Conservation (phyloP, 2,797 vertebrate genomes). For the Falco columbarius region DNA sequence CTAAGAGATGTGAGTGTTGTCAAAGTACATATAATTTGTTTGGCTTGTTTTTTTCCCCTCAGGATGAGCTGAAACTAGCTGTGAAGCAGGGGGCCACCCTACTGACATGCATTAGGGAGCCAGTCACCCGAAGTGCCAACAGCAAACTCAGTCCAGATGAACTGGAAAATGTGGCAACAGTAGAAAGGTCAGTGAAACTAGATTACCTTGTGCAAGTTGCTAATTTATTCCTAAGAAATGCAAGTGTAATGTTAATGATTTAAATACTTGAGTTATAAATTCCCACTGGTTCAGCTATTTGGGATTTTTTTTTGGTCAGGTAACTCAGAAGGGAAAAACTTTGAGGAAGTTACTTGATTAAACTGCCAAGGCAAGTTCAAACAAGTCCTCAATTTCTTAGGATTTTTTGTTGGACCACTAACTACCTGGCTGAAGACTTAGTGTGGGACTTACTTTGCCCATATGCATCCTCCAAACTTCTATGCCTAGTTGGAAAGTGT, state of each 20-base stretch:
- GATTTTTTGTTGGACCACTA: not conserved
- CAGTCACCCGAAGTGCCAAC: constrained; percentile 80
- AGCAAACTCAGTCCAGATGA: constrained; percentile 88
- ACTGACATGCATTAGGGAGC: constrained; percentile 88
- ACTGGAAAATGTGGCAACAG: constrained; percentile 89
- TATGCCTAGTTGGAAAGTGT: not conserved
- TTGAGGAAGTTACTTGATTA: not conserved
- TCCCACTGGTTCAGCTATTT: not conserved
- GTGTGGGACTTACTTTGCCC: not conserved
- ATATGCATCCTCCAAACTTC: not conserved
- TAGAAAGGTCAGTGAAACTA: constrained; percentile 84
- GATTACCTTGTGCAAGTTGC: not conserved
- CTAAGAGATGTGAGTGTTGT: not conserved
- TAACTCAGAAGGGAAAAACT: not conserved
- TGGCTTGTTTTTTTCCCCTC: not conserved
- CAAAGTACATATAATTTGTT: not conserved
- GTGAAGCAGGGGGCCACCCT: constrained; percentile 90
- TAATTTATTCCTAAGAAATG: not conserved
- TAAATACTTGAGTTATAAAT: not conserved
- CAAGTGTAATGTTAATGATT: not conserved
- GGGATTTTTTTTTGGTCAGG: not conserved
- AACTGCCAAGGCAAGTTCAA: not conserved
- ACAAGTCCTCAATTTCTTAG: not conserved
- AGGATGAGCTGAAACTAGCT: constrained; percentile 91
- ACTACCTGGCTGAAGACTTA: not conserved